A percentile compares a stretch with the other conserved stretches of the same genome.
Evolutionary conservation across 2,888 invertebrate species (phyloP).

Genomic region (Gari tellinella): DNA sequence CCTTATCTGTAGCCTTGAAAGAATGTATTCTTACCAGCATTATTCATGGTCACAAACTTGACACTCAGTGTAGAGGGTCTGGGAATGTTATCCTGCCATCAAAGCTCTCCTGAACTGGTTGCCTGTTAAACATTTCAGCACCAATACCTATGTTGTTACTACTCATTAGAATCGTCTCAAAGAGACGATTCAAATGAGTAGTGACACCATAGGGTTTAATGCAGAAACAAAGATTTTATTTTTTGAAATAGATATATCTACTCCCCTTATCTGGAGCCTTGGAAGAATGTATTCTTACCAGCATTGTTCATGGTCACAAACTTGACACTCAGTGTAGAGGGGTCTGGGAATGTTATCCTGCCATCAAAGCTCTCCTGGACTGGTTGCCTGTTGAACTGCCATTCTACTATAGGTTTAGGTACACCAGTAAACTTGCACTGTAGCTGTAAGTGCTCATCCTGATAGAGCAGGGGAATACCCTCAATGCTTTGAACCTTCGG

Average conservation of each 20-base stretch:
- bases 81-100: constrained; percentile 74
- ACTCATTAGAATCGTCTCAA: no score
- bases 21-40: constrained; percentile 68
- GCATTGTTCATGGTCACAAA: constrained; percentile 65
- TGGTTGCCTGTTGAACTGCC: constrained; percentile 65
- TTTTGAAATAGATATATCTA: no score
- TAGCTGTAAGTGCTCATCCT: constrained; percentile 68
- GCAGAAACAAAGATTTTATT: no score
- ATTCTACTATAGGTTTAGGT: constrained; percentile 71
- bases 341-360: constrained; percentile 67
- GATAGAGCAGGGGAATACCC: constrained; percentile 70
- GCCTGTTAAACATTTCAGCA: constrained; percentile 59
- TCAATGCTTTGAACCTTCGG: constrained; percentile 66
- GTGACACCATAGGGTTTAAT: no score
- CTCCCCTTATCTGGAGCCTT: no score
- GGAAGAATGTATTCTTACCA: no score
- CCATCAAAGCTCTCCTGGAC: constrained; percentile 68
- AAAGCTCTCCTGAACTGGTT: constrained; percentile 56
- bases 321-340: constrained; percentile 60
- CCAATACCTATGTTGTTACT: no score
- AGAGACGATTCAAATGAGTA: no score
- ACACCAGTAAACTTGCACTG: constrained; percentile 72
- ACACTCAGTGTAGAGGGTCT: constrained; percentile 58
- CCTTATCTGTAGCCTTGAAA: no score
- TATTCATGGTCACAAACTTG: constrained; percentile 62